phyloP scores from a whole-genome alignment of 2,888 invertebrate species.

The Melinaea marsaeus region DNA sequence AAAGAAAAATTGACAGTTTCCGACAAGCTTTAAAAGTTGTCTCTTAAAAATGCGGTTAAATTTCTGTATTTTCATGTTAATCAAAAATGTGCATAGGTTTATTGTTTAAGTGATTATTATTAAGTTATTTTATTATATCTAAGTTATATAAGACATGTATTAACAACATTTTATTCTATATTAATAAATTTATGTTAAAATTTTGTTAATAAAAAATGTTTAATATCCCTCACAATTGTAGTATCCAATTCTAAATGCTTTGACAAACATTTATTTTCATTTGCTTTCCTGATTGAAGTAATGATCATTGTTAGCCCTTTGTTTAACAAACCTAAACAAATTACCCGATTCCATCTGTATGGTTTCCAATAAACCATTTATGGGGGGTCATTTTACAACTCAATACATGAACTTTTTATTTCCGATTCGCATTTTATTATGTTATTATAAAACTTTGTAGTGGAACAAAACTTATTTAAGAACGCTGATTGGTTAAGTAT shows the following conservation, averaged over 20 bases:
- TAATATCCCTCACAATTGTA: background rate
- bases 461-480: background rate
- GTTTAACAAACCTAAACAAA: constrained; percentile 48
- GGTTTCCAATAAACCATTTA: constrained; percentile 22
- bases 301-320: constrained; percentile 42
- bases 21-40: background rate
- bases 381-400: constrained; percentile 12
- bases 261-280: constrained; percentile 19
- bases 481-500: too few relatives aligned
- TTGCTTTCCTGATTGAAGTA: constrained; percentile 34
- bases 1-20: constrained; percentile 6
- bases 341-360: constrained; percentile 31
- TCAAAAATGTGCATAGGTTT: background rate
- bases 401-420: constrained; percentile 8
- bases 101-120: background rate
- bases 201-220: too few relatives aligned
- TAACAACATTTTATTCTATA: too few relatives aligned
- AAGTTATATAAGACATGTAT: too few relatives aligned
- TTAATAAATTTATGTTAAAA: too few relatives aligned
- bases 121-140: too few relatives aligned
- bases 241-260: constrained; percentile 20
- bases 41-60: background rate
- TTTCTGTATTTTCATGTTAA: background rate
- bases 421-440: background rate
- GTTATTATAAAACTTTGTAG: background rate